Conservation (phyloP, 2,113 vertebrate genomes). For the Scomber japonicus region DNA sequence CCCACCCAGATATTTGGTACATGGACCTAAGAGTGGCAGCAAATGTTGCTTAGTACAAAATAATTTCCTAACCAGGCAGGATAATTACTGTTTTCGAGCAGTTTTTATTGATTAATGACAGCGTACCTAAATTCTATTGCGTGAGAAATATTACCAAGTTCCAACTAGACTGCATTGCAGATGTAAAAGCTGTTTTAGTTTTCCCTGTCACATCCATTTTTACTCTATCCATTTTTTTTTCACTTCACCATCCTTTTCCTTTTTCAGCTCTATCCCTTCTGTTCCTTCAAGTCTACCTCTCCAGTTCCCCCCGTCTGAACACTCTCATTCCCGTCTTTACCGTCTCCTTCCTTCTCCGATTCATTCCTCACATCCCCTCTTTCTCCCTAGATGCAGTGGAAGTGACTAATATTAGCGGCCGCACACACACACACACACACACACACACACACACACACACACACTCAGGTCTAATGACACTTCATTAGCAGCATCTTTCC, state of each 20-base stretch:
- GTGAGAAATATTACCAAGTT: neutral
- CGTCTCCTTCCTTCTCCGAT: neutral
- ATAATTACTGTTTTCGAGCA: neutral
- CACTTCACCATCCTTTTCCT: neutral
- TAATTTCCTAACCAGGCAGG: constrained; percentile 11
- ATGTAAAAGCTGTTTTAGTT: constrained; percentile 11
- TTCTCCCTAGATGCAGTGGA: constrained; percentile 10
- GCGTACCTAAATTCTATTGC: neutral
- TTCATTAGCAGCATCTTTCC: constrained; percentile 59
- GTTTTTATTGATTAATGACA: constrained; percentile 19
- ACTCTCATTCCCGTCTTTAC: neutral
- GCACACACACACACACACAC: constrained; percentile 27
- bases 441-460: constrained; percentile 34
- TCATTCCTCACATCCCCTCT: constrained; percentile 11
- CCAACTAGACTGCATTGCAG: constrained; percentile 17
- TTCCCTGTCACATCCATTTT: neutral
- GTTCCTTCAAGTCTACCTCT: neutral
- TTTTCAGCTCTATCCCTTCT: neutral
- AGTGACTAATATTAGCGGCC: constrained; percentile 40
- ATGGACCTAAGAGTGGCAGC: constrained; percentile 8
- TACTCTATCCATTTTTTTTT: neutral
- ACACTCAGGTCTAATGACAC: constrained; percentile 51
- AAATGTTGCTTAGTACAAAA: constrained; percentile 8
- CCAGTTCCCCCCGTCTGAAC: neutral
- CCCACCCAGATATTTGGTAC: constrained; percentile 11